Conservation (phyloP, 2,113 vertebrate genomes). For the Brachyistius frenatus region DNA sequence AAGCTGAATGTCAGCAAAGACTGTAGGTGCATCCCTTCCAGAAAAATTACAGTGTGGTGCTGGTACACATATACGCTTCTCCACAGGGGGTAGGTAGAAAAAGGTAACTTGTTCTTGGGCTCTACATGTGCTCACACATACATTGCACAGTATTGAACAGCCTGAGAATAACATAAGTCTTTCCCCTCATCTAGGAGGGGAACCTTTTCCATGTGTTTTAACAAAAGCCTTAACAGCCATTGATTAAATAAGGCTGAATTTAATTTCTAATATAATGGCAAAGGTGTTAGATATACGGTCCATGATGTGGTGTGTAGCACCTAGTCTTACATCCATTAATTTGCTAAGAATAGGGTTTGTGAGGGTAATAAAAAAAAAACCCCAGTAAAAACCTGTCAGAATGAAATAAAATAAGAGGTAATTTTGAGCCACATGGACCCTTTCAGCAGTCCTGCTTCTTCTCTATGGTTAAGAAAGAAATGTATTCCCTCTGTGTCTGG, state of each 20-base stretch:
- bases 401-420: not conserved
- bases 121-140: too few relatives aligned
- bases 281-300: conserved; percentile 1
- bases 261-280: conserved; percentile 1
- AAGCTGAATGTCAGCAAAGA: not conserved
- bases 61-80: too few relatives aligned
- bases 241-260: not conserved
- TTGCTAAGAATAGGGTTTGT: not conserved
- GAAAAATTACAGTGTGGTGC: not conserved
- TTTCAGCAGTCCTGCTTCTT: not conserved
- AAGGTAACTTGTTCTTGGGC: not conserved
- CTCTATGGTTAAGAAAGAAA: conserved; percentile 4
- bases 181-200: not conserved
- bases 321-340: not conserved
- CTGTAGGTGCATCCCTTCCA: not conserved
- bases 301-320: not conserved
- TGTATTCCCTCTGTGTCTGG: too few relatives aligned
- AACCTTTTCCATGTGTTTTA: conserved; percentile 1
- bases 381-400: not conserved
- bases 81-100: too few relatives aligned
- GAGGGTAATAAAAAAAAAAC: not conserved
- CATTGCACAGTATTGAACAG: not conserved
- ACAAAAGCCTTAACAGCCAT: not conserved
- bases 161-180: not conserved
- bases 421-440: not conserved